Base-by-base conservation (phyloP, 2,888 invertebrate species). In the Phytoseiulus persimilis region DNA sequence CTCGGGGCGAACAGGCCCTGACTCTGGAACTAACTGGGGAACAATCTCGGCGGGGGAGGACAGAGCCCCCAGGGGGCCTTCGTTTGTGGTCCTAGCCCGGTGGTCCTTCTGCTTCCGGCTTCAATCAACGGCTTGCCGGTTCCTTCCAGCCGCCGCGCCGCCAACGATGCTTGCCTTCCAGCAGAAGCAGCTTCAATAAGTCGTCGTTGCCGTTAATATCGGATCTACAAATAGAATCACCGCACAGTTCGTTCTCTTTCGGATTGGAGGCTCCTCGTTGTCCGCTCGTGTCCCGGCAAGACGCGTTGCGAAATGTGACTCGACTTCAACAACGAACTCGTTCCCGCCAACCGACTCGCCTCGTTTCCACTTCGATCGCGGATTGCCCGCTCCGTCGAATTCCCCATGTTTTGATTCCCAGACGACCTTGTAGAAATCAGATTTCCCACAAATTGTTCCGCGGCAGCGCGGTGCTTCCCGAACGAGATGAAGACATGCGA, bases 131-230 rank as follows among this genome's bases (percentile, higher is more conserved):
- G 65, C 65, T 65, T 65, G 65, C 65, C 2, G 65, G 28, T 65
- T 14, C 65, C 65, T 65, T 28, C 65, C 65, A 65, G 65, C 65
- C 3, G 39, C 39, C 3, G 39, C 39, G 9, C 39, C 39, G 9
- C 39, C 90, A 28, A 11, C 18, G 65, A 23, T 23, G 33, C 32
- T 46, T 83, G 84, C 23, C 31, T 84, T 32, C 32, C 23, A 84
- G 84, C 23, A 84, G n/a, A 31, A 83, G 31, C 83, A 33, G 87
- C 87, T 39, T 87, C 87, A 33, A 87, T 87, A 33, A 87, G 87
- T 87, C 87, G 65, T 65, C 65, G 65, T 33, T 31, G 87, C 31
- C 87, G 39, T 87, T 87, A 87, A 87, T 87, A 87, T 87, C 87
- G 33, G 45, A 28, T 87, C 87, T 87, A 87, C 33, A 87, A 87